Base-by-base conservation (phyloP, 2,797 vertebrate species). In the Peromyscus attwateri region DNA sequence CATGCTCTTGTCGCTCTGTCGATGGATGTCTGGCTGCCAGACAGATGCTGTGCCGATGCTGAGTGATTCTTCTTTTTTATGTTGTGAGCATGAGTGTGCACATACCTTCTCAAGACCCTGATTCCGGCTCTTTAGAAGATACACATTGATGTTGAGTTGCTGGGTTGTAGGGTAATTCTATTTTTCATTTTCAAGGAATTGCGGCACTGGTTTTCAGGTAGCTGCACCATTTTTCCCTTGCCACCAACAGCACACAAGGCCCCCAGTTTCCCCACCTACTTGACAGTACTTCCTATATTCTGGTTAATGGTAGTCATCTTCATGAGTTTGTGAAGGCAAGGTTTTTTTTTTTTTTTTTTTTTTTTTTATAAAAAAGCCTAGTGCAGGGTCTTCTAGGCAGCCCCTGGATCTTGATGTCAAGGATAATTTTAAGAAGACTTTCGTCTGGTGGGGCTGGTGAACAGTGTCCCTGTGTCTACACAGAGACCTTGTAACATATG, bases 191-290 rank as follows among this genome's bases (percentile, higher is more conserved):
- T 29, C 0, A 66, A 40, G 60, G 49, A 34, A 46, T 80, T n/a
- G 31, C 2, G 4, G 2, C 19, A 0, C 23, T 13, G 55, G 46
- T 12, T 60, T 66, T 64, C 1, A 2, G 46, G 79, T 3, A 31
- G 6, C 70, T 1, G 25, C 3, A 4, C n/a, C 25, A 0, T 71
- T 76, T 70, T 13, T 16, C 34, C 27, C 1, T 34, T 40, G 52
- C 64, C 7, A 6, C 0, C 70, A 9, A 0, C 13, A 21, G 17
- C 11, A 43, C 27, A 12, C 6, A 8, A 6, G 43, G 23, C 25
- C 43, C 43, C 60, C 19, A 11, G 49, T 13, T 57, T 60, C 55
- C 49, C 29, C 49, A 27, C 12, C 2, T 34, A 43, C 40, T 76
- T 1, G 16, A 25, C 40, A 23, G 3, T 3, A 34, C 49, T 16